Evolutionary conservation across 2,113 vertebrate genomes (phyloP).

Genomic region (Myodes glareolus): DNA sequence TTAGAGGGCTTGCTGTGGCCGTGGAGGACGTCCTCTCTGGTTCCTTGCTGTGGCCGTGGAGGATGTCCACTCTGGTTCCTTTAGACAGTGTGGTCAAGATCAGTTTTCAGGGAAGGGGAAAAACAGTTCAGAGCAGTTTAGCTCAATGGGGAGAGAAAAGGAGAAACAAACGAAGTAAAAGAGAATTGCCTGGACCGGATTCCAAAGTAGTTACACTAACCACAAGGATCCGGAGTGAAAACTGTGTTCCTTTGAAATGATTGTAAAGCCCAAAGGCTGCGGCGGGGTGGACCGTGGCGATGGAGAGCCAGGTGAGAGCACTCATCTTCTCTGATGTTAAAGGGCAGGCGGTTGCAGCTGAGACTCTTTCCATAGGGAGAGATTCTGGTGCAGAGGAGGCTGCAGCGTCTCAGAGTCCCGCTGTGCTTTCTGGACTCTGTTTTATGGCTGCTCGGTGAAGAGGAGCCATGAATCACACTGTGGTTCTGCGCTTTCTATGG

Average conservation of each 20-base stretch:
- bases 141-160: background rate
- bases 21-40: background rate
- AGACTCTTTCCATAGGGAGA: background rate
- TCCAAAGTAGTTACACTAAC: slow-evolving; percentile 48
- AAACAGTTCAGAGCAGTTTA: background rate
- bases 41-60: background rate
- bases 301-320: background rate
- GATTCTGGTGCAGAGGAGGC: background rate
- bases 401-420: background rate
- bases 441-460: background rate
- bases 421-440: background rate
- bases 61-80: background rate
- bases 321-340: slow-evolving; percentile 4
- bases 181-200: background rate
- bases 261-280: background rate
- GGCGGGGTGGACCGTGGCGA: background rate
- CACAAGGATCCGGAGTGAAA: slow-evolving; percentile 41
- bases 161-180: background rate
- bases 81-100: background rate
- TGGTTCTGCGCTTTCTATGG: background rate
- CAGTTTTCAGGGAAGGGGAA: background rate
- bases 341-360: background rate
- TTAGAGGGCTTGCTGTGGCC: slow-evolving; percentile 17
- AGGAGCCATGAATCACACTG: background rate
- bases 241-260: slow-evolving; percentile 32